These are phyloP conservation scores for Anisognathus igniventris DNA, from an alignment of 2,797 vertebrate species.

Conservation along the genomic window DNA sequence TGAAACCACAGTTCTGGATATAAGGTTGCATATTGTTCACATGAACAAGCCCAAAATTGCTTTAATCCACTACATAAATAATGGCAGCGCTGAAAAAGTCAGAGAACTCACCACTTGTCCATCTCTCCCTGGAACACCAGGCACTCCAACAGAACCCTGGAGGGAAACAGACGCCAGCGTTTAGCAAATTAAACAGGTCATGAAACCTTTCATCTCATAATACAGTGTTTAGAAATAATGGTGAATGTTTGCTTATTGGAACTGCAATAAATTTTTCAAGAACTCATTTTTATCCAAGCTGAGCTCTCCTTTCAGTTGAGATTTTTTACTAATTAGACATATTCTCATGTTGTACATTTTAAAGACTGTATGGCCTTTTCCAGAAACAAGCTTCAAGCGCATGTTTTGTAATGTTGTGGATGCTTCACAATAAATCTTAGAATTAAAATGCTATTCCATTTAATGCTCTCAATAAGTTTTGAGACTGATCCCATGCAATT, in stretches of 20 bases:
- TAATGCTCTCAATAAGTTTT: not conserved
- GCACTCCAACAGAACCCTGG: constrained; percentile 85
- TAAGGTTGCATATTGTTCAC: not conserved
- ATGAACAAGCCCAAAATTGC: not conserved
- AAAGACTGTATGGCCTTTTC: not conserved
- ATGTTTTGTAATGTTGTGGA: not conserved
- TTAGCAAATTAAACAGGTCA: constrained; percentile 36
- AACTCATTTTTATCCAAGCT: not conserved
- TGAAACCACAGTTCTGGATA: not conserved
- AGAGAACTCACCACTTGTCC: constrained; percentile 88
- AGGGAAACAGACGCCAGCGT: constrained; percentile 19
- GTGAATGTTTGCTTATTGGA: not conserved
- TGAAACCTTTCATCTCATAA: constrained; percentile 32
- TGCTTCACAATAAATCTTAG: not conserved
- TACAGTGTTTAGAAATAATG: not conserved
- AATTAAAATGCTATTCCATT: constrained; percentile 9
- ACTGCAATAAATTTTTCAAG: not conserved
- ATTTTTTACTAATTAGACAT: not conserved
- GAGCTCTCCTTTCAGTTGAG: not conserved
- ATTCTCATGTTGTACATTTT: not conserved
- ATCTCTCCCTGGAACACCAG: constrained; percentile 85
- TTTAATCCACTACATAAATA: constrained; percentile 3
- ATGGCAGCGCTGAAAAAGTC: not conserved
- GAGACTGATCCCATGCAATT: not conserved
- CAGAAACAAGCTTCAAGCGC: not conserved